A percentile compares a stretch with the other conserved stretches of the same genome.
Conservation (phyloP, 2,888 invertebrate genomes). For the Drosophila gaucha region DNA sequence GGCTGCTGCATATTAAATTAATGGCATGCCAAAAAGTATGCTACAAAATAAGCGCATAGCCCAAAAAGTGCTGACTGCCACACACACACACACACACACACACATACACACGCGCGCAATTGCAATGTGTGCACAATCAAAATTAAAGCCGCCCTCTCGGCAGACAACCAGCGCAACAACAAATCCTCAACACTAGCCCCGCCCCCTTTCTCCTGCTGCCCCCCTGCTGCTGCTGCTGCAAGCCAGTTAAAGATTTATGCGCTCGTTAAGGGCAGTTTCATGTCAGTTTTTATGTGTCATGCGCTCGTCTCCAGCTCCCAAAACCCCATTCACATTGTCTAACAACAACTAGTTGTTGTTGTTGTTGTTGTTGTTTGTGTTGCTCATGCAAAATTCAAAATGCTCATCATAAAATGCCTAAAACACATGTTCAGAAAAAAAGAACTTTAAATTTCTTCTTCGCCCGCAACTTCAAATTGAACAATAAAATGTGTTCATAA, state of each 20-base stretch:
- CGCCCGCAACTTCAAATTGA: not conserved
- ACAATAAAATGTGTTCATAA: not conserved
- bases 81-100: slow-evolving; percentile 16
- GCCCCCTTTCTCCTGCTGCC: not conserved
- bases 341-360: slow-evolving; percentile 13
- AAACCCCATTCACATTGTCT: slow-evolving; percentile 9
- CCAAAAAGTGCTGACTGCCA: slow-evolving; percentile 56
- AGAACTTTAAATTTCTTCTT: not conserved
- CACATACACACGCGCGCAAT: slow-evolving; percentile 15
- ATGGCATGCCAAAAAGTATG: slow-evolving; percentile 70
- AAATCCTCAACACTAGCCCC: not conserved
- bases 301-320: slow-evolving; percentile 40
- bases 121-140: slow-evolving; percentile 61
- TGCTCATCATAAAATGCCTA: slow-evolving; percentile 55
- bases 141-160: slow-evolving; percentile 46
- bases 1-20: slow-evolving; percentile 68
- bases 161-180: slow-evolving; percentile 8
- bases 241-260: slow-evolving; percentile 77
- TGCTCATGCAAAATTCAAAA: slow-evolving; percentile 56
- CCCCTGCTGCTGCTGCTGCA: slow-evolving; percentile 5
- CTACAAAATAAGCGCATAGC: slow-evolving; percentile 51
- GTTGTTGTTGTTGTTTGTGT: slow-evolving; percentile 21
- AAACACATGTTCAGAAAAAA: slow-evolving; percentile 26
- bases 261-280: slow-evolving; percentile 79
- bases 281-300: slow-evolving; percentile 78